Conservation (phyloP, 2,113 vertebrate genomes). For the Semicossyphus pulcher region DNA sequence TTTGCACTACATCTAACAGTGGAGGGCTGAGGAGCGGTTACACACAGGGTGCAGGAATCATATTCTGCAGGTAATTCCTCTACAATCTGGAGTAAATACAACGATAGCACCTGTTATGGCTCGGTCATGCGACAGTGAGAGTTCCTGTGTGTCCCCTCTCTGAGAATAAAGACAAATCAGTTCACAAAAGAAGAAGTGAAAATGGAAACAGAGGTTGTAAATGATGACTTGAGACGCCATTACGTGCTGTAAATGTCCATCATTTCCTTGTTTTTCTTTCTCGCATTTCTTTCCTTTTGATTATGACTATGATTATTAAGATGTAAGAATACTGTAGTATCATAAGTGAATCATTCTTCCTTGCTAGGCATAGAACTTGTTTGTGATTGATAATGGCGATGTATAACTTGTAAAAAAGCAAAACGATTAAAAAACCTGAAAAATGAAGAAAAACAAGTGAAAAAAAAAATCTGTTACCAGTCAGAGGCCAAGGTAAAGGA, state of each 20-base stretch:
- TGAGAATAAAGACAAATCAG: constrained; percentile 64
- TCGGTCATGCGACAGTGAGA: constrained; percentile 27
- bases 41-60: constrained; percentile 63
- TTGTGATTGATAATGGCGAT: constrained; percentile 84
- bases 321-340: constrained; percentile 82
- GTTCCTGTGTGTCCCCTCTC: background rate
- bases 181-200: constrained; percentile 50
- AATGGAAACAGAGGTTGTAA: constrained; percentile 56
- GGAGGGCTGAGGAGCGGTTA: constrained; percentile 27
- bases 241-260: constrained; percentile 79
- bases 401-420: constrained; percentile 73
- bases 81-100: constrained; percentile 36
- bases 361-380: constrained; percentile 82
- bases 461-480: constrained; percentile 62
- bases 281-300: constrained; percentile 70
- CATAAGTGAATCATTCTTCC: constrained; percentile 78
- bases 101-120: constrained; percentile 12
- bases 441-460: constrained; percentile 36
- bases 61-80: constrained; percentile 25
- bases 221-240: constrained; percentile 73
- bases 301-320: constrained; percentile 76
- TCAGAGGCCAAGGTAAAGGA: constrained; percentile 84
- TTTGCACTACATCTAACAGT: constrained; percentile 68
- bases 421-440: constrained; percentile 59
- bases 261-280: constrained; percentile 69